Percentiles rank a stretch among this genome's conserved stretches.
Conservation (phyloP, 2,113 vertebrate species). For the Microtus richardsoni region DNA sequence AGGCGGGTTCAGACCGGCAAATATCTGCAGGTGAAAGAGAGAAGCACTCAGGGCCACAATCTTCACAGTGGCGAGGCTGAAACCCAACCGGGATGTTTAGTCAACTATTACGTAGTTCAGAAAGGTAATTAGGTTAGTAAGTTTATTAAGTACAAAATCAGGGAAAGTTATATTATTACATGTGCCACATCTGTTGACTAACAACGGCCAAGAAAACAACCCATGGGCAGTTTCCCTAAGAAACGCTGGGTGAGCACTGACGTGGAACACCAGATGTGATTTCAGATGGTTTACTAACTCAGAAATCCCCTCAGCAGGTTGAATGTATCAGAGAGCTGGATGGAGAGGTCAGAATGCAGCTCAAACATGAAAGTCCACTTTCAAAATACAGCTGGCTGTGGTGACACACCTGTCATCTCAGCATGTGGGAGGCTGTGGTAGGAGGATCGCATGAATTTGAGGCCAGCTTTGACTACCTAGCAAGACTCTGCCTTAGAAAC, state of each 20-base stretch:
- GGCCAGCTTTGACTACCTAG: background rate
- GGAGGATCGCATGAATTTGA: background rate
- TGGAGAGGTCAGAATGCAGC: background rate
- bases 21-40: constrained; percentile 67
- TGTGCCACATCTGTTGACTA: background rate
- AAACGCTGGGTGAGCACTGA: background rate
- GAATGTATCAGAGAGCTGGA: background rate
- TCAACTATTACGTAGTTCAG: background rate
- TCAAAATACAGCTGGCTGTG: background rate
- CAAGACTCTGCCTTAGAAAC: background rate
- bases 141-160: background rate
- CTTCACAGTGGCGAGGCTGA: background rate
- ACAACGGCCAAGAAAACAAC: background rate
- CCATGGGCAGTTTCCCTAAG: background rate
- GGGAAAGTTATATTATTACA: background rate
- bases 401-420: background rate
- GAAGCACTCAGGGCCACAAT: background rate
- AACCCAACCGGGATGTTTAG: background rate
- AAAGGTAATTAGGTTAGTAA: background rate
- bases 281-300: background rate
- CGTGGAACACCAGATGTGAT: background rate
- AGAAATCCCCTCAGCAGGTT: background rate
- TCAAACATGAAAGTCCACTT: background rate
- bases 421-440: background rate
- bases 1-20: constrained; percentile 61